Conservation (phyloP, 2,888 invertebrate genomes). For the Tetragnatha montana region DNA sequence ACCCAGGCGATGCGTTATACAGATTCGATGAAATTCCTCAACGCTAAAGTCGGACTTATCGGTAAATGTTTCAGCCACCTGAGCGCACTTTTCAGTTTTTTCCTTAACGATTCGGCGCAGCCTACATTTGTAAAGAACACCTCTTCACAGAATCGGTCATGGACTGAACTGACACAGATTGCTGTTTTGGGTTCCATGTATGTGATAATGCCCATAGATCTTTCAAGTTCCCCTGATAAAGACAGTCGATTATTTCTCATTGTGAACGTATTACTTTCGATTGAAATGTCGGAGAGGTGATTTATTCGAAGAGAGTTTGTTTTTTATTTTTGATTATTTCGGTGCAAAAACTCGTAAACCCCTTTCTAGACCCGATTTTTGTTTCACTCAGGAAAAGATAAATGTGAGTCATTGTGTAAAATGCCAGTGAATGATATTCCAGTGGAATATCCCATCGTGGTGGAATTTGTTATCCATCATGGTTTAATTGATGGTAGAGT, state of each 20-base stretch:
- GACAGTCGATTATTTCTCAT: conserved; percentile 34
- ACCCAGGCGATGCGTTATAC: conserved; percentile 12
- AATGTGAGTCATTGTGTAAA: too few relatives aligned
- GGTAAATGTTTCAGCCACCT: conserved; percentile 53
- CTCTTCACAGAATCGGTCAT: background rate
- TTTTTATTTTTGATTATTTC: conserved; percentile 12
- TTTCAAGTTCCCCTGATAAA: conserved; percentile 32
- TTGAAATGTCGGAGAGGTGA: conserved; percentile 32
- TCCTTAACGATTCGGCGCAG: background rate
- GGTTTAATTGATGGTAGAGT: too few relatives aligned
- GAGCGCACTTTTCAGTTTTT: conserved; percentile 51
- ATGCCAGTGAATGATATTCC: too few relatives aligned
- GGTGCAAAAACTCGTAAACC: background rate
- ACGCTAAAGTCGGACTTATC: conserved; percentile 40
- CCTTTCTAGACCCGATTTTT: too few relatives aligned
- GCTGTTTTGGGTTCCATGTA: conserved; percentile 30
- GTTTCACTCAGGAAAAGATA: too few relatives aligned
- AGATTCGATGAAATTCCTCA: conserved; percentile 25
- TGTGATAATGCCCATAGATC: conserved; percentile 27
- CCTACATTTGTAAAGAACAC: conserved; percentile 18
- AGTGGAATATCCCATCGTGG: too few relatives aligned
- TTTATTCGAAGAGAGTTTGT: conserved; percentile 11
- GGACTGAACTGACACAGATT: conserved; percentile 15
- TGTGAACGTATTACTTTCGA: conserved; percentile 17
- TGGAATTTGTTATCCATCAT: too few relatives aligned